phyloP scores from a whole-genome alignment of 2,113 vertebrate species.

The Sylvilagus bachmani region DNA sequence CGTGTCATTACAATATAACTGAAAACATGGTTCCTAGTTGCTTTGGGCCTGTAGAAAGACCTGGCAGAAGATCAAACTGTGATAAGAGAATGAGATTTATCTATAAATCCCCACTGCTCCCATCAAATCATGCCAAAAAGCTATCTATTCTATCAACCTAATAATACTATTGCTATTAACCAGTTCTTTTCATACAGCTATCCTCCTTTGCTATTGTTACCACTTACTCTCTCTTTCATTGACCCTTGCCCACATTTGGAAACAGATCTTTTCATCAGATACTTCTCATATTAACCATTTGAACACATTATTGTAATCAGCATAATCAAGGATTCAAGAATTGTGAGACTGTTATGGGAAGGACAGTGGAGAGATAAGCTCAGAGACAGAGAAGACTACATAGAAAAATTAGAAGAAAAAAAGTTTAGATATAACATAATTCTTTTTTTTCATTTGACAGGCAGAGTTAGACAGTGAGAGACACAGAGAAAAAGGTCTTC shows the following conservation, averaged over 20 bases:
- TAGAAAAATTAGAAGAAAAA: background rate
- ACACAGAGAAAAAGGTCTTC: no score
- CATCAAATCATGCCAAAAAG: background rate
- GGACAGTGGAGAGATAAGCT: background rate
- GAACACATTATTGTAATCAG: background rate
- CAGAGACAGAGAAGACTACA: background rate
- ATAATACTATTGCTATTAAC: background rate
- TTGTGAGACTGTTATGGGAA: background rate
- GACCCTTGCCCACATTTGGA: background rate
- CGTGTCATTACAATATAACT: background rate
- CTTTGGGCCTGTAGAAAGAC: background rate
- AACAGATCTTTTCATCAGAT: background rate
- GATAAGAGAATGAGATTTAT: no score
- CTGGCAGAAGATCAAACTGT: background rate
- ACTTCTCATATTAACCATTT: background rate
- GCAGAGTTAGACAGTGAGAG: no score
- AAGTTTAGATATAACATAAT: background rate
- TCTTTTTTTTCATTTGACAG: background rate
- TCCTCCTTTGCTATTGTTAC: background rate
- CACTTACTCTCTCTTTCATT: background rate
- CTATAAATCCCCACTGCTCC: background rate
- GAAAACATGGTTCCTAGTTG: background rate
- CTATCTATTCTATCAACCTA: background rate
- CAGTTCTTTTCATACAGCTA: background rate
- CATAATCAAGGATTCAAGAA: background rate